Conservation (phyloP, 2,113 vertebrate species). For the Campylorhamphus procurvoides region DNA sequence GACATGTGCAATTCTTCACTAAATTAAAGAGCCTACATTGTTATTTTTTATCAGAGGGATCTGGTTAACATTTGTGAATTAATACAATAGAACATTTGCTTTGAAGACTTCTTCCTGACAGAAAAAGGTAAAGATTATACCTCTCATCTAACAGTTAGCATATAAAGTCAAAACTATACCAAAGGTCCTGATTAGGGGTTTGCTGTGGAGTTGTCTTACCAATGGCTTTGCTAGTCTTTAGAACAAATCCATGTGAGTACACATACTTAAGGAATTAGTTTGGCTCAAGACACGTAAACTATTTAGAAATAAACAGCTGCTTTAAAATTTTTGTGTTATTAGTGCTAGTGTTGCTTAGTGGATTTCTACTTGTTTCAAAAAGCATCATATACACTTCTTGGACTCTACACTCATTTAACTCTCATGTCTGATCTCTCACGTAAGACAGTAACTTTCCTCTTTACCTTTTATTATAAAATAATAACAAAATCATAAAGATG, state of each 20-base stretch:
- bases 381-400: background rate
- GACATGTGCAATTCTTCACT: background rate
- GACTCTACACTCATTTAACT: background rate
- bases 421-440: background rate
- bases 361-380: background rate
- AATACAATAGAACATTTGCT: background rate
- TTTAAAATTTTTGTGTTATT: background rate
- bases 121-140: background rate
- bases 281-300: conserved; percentile 1
- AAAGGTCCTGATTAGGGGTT: background rate
- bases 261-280: background rate
- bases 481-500: background rate
- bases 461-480: background rate
- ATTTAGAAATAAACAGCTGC: background rate
- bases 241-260: background rate
- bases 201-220: background rate
- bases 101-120: background rate
- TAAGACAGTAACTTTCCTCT: background rate
- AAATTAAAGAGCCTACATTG: background rate
- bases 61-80: background rate
- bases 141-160: background rate
- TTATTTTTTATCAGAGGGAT: background rate
- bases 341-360: background rate
- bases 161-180: background rate
- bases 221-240: background rate